These are phyloP conservation scores for Gephyroberyx darwinii DNA, from an alignment of 2,797 vertebrate genomes.

Conservation along the genomic window DNA sequence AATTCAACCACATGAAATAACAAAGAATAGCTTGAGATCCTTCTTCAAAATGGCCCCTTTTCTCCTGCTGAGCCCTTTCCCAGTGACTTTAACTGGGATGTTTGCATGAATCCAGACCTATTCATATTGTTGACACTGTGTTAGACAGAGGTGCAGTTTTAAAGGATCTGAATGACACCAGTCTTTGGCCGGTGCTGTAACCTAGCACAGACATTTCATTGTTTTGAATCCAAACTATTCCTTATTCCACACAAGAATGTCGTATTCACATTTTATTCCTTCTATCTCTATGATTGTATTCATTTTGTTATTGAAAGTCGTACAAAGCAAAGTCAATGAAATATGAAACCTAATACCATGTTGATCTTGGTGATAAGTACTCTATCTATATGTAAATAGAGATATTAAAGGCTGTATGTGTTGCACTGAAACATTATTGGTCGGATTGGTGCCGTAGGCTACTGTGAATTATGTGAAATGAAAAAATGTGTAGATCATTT, in stretches of 20 bases:
- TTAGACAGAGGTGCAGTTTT: conserved; percentile 18
- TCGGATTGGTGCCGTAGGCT: conserved; percentile 42
- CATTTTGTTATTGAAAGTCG: conserved; percentile 1
- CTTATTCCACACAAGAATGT: neutral
- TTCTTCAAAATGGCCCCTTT: conserved; percentile 23
- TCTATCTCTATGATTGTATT: conserved; percentile 12
- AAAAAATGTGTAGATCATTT: conserved; percentile 35
- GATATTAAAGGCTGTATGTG: conserved; percentile 31
- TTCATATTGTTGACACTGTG: conserved; percentile 7
- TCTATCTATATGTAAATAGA: conserved; percentile 70
- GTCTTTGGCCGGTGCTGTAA: neutral
- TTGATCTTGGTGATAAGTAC: conserved; percentile 41
- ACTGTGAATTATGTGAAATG: conserved; percentile 30
- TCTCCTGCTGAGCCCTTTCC: conserved; percentile 27
- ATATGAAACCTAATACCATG: conserved; percentile 17
- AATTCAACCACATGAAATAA: conserved; percentile 56
- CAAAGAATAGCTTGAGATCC: conserved; percentile 40
- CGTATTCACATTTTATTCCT: conserved; percentile 6
- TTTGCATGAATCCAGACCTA: conserved; percentile 32
- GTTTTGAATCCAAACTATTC: neutral
- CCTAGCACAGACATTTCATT: neutral
- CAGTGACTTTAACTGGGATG: conserved; percentile 37
- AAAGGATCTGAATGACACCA: conserved; percentile 11
- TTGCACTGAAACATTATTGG: conserved; percentile 32
- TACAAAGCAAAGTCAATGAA: conserved; percentile 27